These are phyloP conservation scores for Petrolisthes manimaculis DNA, from an alignment of 2,888 invertebrate species.

Conservation along the genomic window DNA sequence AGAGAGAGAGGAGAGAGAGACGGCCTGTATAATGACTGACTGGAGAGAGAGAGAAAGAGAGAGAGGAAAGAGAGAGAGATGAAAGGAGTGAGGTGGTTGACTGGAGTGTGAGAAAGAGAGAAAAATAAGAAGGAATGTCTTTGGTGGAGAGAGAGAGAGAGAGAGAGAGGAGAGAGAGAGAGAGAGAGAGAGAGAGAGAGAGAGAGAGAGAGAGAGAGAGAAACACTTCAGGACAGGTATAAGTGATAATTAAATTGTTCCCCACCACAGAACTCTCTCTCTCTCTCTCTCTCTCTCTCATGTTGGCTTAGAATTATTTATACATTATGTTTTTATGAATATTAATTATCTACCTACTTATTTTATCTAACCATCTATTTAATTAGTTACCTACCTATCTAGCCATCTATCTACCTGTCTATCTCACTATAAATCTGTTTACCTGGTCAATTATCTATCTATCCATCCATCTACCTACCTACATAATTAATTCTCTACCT, in stretches of 20 bases:
- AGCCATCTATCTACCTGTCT: conserved; percentile 11
- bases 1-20: no score
- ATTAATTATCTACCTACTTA: neutral
- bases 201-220: conserved; percentile 11
- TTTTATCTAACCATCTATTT: neutral
- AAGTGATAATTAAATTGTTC: neutral
- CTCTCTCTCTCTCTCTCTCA: no score
- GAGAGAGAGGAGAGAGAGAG: neutral
- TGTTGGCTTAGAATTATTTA: neutral
- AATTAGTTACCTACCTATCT: neutral
- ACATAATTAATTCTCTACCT: no score
- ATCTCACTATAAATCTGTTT: no score
- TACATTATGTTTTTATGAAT: neutral
- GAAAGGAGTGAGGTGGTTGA: no score
- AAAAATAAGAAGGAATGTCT: neutral
- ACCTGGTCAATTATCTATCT: no score
- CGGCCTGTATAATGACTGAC: no score
- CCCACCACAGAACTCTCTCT: no score
- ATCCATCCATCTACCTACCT: no score
- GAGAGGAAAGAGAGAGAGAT: no score
- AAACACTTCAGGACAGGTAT: neutral
- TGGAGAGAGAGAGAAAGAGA: no score
- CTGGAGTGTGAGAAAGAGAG: no score
- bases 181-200: neutral
- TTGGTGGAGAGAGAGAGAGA: neutral